These are phyloP conservation scores for Myxocyprinus asiaticus DNA, from an alignment of 2,113 vertebrate species.

Conservation along the genomic window DNA sequence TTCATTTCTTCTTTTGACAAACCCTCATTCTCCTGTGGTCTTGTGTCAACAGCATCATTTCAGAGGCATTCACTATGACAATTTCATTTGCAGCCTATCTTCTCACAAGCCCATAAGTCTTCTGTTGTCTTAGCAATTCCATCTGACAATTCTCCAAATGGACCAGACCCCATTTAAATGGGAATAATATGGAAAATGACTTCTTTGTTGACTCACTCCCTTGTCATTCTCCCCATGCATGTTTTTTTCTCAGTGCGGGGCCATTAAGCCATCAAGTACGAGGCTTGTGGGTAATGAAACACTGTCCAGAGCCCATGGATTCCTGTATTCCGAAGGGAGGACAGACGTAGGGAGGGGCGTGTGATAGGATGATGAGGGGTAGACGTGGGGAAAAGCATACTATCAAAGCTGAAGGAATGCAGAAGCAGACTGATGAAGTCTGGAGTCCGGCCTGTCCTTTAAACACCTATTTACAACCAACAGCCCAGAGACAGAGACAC, in stretches of 20 bases:
- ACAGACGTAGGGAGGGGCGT: slow-evolving; percentile 50
- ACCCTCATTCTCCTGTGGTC: neutral
- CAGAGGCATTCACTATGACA: slow-evolving; percentile 5
- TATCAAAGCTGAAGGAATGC: slow-evolving; percentile 78
- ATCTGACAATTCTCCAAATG: slow-evolving; percentile 26
- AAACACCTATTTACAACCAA: slow-evolving; percentile 54
- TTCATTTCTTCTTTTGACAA: neutral
- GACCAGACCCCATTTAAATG: slow-evolving; percentile 24
- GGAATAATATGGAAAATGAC: slow-evolving; percentile 35
- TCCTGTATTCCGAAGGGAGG: slow-evolving; percentile 72
- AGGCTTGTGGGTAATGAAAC: slow-evolving; percentile 75
- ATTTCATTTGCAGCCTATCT: neutral
- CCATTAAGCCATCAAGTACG: slow-evolving; percentile 78
- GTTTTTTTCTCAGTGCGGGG: slow-evolving; percentile 45
- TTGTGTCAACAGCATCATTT: slow-evolving; percentile 8
- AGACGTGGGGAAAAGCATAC: slow-evolving; percentile 58
- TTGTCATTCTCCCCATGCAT: slow-evolving; percentile 9
- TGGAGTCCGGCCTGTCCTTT: slow-evolving; percentile 63
- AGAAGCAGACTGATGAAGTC: slow-evolving; percentile 64
- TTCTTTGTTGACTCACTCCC: slow-evolving; percentile 38
- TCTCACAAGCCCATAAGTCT: neutral
- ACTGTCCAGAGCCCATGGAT: slow-evolving; percentile 77
- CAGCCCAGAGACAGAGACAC: slow-evolving; percentile 23
- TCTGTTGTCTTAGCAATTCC: slow-evolving; percentile 40
- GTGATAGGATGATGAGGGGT: slow-evolving; percentile 53